Evolutionary conservation across 2,797 vertebrate genomes (phyloP), one percentile per base, ranked within the genome.

Genomic region (Stomatorhinus walkeri): DNA sequence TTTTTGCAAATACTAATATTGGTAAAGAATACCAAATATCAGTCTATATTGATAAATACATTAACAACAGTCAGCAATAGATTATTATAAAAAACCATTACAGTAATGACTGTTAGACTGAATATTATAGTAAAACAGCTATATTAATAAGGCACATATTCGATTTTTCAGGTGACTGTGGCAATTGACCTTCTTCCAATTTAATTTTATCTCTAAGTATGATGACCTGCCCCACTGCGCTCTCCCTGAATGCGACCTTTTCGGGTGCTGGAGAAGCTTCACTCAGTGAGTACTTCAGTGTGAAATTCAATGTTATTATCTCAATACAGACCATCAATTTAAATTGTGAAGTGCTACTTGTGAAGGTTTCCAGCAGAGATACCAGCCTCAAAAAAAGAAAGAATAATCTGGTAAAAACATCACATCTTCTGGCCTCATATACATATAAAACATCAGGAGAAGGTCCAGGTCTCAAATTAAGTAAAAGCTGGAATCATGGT

Each of bases 401-500:
- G 16, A 86, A 61, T 61, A 59, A 43, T 56, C 85, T 52, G 49
- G 22, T 14, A 43, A 87, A 61, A 64, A 61, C 43, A 72, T 19
- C 43, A 36, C 12, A 76, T 76, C 79, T 46, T 84, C 54, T 46
- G 24, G 83, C 28, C 36, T 87, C 32, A 85, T 87, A 86, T 88
- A 79, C 46, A 84, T 89, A 88, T 89, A 90, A 90, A 87, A 91
- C 93, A 92, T 93, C 92, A 91, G 22, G 83, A 88, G 59, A 89
- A 43, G 91, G 91, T 92, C 91, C 90, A 92, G 94, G 93, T 91
- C 93, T 95, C 93, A 94, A 95, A 95, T 95, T 94, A 95, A 94
- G 91, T 92, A 93, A 95, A 95, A 91, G 94, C 92, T 93, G 94
- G 92, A 95, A 94, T 94, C 93, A 94, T 93, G 93, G 92, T 94